Percentiles rank a stretch among this genome's conserved stretches.
phyloP scores from a whole-genome alignment of 2,888 invertebrate species.

The Eupeodes latifasciatus region DNA sequence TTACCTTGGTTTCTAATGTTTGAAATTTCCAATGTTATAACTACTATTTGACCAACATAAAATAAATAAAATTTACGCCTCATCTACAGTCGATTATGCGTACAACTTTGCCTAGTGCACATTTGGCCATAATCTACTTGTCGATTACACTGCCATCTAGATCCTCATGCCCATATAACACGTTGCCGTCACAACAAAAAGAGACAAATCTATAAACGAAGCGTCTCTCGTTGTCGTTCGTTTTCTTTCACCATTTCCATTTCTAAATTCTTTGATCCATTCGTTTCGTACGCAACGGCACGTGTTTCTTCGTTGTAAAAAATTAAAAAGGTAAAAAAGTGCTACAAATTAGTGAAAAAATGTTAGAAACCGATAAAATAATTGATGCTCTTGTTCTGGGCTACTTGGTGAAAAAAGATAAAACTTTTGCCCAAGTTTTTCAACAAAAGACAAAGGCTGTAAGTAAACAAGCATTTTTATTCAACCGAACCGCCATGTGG shows the following conservation, averaged over 20 bases:
- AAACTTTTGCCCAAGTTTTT: conserved; percentile 88
- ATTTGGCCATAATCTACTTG: not conserved
- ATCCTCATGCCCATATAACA: not conserved
- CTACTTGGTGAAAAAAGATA: conserved; percentile 87
- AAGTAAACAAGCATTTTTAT: conserved; percentile 83
- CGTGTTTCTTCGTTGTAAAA: conserved; percentile 58
- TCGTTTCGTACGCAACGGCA: conserved; percentile 36
- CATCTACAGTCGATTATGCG: no score
- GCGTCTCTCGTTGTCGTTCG: not conserved
- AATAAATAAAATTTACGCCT: no score
- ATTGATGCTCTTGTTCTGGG: conserved; percentile 87
- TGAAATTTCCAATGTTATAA: no score
- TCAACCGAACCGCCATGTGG: conserved; percentile 44
- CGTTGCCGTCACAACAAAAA: not conserved
- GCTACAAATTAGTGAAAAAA: conserved; percentile 76
- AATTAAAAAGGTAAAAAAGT: conserved; percentile 25
- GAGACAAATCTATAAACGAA: not conserved
- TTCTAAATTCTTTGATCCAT: conserved; percentile 46
- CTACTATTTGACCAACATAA: no score
- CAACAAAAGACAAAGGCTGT: conserved; percentile 90
- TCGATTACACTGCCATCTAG: not conserved
- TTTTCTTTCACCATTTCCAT: conserved; percentile 24
- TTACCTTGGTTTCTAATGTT: no score
- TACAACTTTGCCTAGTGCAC: no score
- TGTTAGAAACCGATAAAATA: conserved; percentile 85